Evolutionary conservation across 1,140 invertebrate species (phyloP).

Genomic region (Dendrolimus punctatus): DNA sequence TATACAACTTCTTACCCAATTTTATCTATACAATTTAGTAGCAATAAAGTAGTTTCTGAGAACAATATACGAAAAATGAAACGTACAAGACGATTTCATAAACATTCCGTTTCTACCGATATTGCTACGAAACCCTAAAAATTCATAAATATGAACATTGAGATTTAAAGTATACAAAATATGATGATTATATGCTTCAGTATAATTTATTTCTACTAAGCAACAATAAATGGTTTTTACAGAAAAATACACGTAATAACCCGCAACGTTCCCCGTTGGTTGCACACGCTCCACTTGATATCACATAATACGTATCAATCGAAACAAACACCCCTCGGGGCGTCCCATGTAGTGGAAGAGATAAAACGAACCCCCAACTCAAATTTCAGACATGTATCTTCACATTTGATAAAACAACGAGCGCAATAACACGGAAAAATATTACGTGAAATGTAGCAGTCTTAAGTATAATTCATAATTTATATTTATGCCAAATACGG

Average conservation of each 20-base stretch:
- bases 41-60: no score
- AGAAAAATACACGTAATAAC: background rate
- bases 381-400: conserved; percentile 7
- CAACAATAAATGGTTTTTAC: background rate
- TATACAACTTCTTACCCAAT: no score
- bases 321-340: conserved; percentile 21
- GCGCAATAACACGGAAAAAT: conserved; percentile 14
- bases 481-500: no score
- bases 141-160: no score
- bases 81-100: no score
- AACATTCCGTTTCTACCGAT: no score
- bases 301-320: conserved; percentile 27
- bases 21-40: no score
- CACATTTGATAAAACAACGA: conserved; percentile 13
- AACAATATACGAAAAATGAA: no score
- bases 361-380: conserved; percentile 24
- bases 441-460: background rate
- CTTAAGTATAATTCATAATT: no score
- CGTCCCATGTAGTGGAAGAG: conserved; percentile 33
- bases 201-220: background rate
- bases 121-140: no score
- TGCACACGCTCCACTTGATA: conserved; percentile 11
- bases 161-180: no score
- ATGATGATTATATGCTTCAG: background rate
- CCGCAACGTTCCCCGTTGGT: conserved; percentile 13